A percentile compares a stretch with the other conserved stretches of the same genome.
Conservation (phyloP, 2,888 invertebrate genomes). For the Pristionchus exspectatus region DNA sequence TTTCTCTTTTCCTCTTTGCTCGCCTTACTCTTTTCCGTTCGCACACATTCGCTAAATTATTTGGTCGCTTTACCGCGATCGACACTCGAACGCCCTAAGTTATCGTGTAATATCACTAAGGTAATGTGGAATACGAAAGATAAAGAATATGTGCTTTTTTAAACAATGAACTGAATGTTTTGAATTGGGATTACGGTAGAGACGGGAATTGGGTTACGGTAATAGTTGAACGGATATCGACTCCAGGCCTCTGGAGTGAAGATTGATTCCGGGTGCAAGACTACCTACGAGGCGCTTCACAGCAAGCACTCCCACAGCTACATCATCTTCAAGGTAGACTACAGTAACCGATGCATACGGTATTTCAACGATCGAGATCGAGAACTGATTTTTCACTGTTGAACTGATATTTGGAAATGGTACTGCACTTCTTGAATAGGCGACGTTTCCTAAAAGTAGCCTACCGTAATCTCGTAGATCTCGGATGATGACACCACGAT, state of each 20-base stretch:
- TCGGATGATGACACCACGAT: constrained; percentile 78
- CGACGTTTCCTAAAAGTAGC: no score
- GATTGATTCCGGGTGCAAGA: constrained; percentile 78
- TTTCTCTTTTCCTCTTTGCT: constrained; percentile 9
- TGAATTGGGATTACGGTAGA: neutral
- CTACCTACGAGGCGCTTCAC: constrained; percentile 78
- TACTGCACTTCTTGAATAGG: neutral
- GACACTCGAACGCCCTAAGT: constrained; percentile 21
- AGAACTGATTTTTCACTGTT: constrained; percentile 4
- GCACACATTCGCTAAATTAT: constrained; percentile 37
- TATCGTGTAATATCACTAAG: constrained; percentile 50
- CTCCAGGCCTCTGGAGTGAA: constrained; percentile 76
- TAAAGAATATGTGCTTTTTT: constrained; percentile 48
- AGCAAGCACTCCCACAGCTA: constrained; percentile 78
- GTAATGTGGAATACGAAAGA: constrained; percentile 50
- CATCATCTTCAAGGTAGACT: constrained; percentile 75
- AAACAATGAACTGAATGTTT: neutral
- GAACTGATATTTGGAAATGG: no score
- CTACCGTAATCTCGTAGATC: constrained; percentile 52
- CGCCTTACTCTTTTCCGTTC: constrained; percentile 23
- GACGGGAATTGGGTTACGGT: constrained; percentile 13
- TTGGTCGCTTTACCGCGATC: constrained; percentile 27
- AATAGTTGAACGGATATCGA: neutral
- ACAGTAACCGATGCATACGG: constrained; percentile 2
- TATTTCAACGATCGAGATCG: neutral